A percentile compares a stretch with the other conserved stretches of the same genome.
These are phyloP conservation scores for Oreochromis spilurus DNA, from an alignment of 2,113 vertebrate species.

Conservation along the genomic window DNA sequence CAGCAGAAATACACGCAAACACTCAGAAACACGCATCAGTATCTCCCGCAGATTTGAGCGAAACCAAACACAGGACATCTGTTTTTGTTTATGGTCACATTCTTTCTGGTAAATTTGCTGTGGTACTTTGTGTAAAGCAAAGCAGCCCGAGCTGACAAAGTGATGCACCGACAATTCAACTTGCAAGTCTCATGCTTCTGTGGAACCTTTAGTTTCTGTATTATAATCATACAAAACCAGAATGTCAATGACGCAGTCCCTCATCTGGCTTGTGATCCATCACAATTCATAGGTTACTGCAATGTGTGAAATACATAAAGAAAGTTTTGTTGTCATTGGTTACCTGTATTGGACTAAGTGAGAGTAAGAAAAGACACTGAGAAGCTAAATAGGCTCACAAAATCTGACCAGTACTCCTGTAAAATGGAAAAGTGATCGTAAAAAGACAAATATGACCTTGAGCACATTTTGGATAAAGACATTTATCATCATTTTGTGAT, in stretches of 20 bases:
- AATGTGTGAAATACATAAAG: neutral
- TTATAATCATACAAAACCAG: neutral
- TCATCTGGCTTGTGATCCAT: neutral
- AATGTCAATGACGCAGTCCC: neutral
- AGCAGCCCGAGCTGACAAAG: neutral
- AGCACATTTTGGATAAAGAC: neutral
- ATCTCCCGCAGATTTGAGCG: neutral
- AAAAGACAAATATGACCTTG: neutral
- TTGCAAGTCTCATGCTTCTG: neutral
- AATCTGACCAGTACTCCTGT: neutral
- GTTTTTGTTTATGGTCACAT: constrained; percentile 20
- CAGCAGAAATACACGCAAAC: neutral
- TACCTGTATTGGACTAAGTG: neutral
- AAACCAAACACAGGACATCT: constrained; percentile 16
- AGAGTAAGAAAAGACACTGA: neutral
- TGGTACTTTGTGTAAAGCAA: neutral
- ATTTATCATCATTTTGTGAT: neutral
- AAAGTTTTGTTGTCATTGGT: neutral
- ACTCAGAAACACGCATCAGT: neutral
- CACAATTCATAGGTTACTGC: neutral
- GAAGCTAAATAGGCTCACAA: neutral
- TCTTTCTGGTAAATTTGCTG: constrained; percentile 2
- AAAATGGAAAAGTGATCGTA: neutral
- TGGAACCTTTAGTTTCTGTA: neutral
- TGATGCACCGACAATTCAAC: neutral